Base-by-base conservation (phyloP, 2,113 vertebrate genomes). In the Tychaedon coryphoeus region DNA sequence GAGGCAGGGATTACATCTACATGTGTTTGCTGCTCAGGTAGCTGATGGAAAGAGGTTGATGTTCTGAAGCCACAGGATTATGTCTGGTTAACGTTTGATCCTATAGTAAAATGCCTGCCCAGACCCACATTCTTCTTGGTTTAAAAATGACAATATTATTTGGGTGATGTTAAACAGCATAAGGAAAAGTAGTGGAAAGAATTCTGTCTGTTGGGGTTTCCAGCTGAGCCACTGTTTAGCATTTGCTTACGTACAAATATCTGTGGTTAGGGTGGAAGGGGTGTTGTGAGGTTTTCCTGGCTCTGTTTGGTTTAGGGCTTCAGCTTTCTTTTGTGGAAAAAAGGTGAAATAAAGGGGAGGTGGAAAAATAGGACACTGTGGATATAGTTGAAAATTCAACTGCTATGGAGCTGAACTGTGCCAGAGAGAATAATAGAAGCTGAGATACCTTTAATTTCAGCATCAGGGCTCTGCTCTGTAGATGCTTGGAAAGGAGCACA, bases 1-100 rank as follows among this genome's bases (percentile, higher is more conserved):
- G 61, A 95, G 8, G 67, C n/a, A 5, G 31, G 62, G 82, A 86
- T 96, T 88, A 90, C 71, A 90, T 45, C n/a, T 86, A 15, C 69
- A 8, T 5, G 31, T 69, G 58, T 75, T 65, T 88, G 62, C 88
- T 82, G 51, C 74, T 58, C 8, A 15, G 61, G 24, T 45, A 19
- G 66, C 42, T 89, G 77, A 50, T 74, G 53, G 73, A 42, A 25
- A 79, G 77, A 78, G 12, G 88, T 43, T 93, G 62, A 53, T 92
- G 45, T 88, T 92, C 66, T 53, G 71, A 90, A 90, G 22, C 54
- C 34, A 17, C 12, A n/a, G 60, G 86, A 75, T 91, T 86, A 80
- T 65, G 51, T 48, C n/a, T 88, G 82, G 75, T 54, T 90, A 72
- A 36, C 72, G 23, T 69, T 86, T 93, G 71, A 90, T 88, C 48